Evolutionary conservation across 2,888 invertebrate genomes (phyloP), one percentile per base, ranked within the genome.

Genomic region (Cheiracanthium punctorium): DNA sequence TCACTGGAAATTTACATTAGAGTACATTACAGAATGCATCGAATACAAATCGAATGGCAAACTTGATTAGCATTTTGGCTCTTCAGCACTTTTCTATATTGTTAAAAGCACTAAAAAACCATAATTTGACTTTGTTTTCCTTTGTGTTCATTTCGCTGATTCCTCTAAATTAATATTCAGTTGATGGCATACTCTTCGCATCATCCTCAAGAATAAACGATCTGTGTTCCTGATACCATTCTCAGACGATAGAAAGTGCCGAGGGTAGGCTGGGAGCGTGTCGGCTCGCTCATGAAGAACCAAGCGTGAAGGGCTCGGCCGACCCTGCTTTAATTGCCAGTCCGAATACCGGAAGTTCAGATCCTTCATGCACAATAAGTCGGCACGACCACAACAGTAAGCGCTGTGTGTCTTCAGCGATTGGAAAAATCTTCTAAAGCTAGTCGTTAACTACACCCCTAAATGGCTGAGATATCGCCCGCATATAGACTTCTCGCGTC

Each of bases 241-340:
- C 28, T 28, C 43, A 67, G n/a, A 69, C 17, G 67, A 30, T 24
- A 28, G 29, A 30, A 67, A 69, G 41, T 29, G n/a, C 43, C 29
- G 28, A 76, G 17, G 48, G 14, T 28, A 8, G 17, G 64, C 30
- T 41, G 32, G 48, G 48, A 81, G 73, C 67, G 73, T 81, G 82
- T 76, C 77, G 73, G 24, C 24, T 74, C 79, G 67, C 79, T 84
- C 79, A 84, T 84, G 84, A 84, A 84, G 84, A 84, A 84, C 84
- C 73, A 73, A 84, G 48, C 84, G 84, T 84, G 84, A 84, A 84
- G 84, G 24, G 24, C 73, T 74, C 84, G 69, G 72, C 41, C 82
- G 76, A 77, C 77, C 82, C 73, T 20, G 37, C 41, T 67, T 79
- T 79, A 79, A 79, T 79, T 84, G 79, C 79, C 17, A 20, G 29